Evolutionary conservation across 2,888 invertebrate genomes (phyloP).

Genomic region (Nipponacmea schrenckii): DNA sequence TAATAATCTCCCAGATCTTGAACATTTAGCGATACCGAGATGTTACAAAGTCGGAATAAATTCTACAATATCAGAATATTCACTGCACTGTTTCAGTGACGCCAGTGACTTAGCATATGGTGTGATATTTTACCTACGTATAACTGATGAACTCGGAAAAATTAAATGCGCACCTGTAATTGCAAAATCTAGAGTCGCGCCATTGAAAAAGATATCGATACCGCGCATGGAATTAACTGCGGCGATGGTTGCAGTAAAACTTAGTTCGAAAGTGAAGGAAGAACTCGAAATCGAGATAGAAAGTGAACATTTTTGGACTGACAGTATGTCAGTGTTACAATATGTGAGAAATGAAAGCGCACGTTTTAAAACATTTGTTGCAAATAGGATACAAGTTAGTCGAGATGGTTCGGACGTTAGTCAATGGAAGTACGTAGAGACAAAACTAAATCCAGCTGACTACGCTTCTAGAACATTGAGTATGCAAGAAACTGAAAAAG

Average conservation of each 20-base stretch:
- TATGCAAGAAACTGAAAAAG: neutral
- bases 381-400: conserved; percentile 4
- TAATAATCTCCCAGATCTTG: conserved; percentile 6
- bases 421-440: conserved; percentile 12
- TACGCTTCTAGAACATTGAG: neutral
- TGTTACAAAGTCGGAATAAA: neutral
- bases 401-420: neutral
- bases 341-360: conserved; percentile 3
- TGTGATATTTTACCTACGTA: conserved; percentile 3
- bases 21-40: neutral
- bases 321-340: conserved; percentile 6
- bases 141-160: neutral
- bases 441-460: conserved; percentile 4
- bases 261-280: neutral
- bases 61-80: neutral
- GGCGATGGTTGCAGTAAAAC: conserved; percentile 2
- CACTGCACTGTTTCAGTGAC: conserved; percentile 14
- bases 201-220: conserved; percentile 13
- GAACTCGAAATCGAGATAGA: neutral
- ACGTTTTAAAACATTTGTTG: conserved; percentile 8
- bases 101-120: conserved; percentile 1
- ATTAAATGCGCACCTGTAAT: neutral
- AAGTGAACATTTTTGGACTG: conserved; percentile 6
- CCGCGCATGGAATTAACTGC: conserved; percentile 16
- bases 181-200: conserved; percentile 15